A percentile compares a stretch with the other conserved stretches of the same genome.
Evolutionary conservation across 2,113 vertebrate species (phyloP).

Genomic region (Spea bombifrons): DNA sequence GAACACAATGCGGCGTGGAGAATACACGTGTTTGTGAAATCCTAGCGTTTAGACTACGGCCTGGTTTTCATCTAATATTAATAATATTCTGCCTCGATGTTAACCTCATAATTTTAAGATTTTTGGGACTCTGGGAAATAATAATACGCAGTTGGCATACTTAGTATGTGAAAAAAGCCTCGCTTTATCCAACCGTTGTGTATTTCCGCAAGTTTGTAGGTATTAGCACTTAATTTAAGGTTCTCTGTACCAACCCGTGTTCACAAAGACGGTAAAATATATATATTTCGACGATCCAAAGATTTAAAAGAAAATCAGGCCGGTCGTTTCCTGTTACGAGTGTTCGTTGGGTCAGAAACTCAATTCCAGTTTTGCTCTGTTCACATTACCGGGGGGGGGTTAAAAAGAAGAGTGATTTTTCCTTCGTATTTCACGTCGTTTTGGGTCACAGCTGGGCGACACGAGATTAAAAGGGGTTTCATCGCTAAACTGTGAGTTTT

Average conservation of each 20-base stretch:
- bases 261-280: background rate
- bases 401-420: too few relatives aligned
- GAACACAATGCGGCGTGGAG: too few relatives aligned
- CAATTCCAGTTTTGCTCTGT: background rate
- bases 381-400: too few relatives aligned
- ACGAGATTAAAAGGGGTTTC: too few relatives aligned
- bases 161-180: slow-evolving; percentile 13
- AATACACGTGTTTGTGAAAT: too few relatives aligned
- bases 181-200: background rate
- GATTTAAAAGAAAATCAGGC: background rate
- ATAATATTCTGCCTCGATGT: too few relatives aligned
- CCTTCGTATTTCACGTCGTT: too few relatives aligned
- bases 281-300: background rate
- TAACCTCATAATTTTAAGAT: background rate
- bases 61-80: too few relatives aligned
- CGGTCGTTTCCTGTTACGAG: slow-evolving; percentile 20
- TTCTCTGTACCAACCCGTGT: slow-evolving; percentile 15
- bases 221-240: slow-evolving; percentile 36
- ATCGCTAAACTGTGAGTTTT: too few relatives aligned
- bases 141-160: background rate
- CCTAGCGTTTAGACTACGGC: too few relatives aligned
- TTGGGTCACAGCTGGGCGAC: too few relatives aligned
- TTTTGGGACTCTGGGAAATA: background rate
- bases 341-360: slow-evolving; percentile 13
- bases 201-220: slow-evolving; percentile 10